Conservation (phyloP, 2,888 invertebrate species). For the Slavum lentiscoides region DNA sequence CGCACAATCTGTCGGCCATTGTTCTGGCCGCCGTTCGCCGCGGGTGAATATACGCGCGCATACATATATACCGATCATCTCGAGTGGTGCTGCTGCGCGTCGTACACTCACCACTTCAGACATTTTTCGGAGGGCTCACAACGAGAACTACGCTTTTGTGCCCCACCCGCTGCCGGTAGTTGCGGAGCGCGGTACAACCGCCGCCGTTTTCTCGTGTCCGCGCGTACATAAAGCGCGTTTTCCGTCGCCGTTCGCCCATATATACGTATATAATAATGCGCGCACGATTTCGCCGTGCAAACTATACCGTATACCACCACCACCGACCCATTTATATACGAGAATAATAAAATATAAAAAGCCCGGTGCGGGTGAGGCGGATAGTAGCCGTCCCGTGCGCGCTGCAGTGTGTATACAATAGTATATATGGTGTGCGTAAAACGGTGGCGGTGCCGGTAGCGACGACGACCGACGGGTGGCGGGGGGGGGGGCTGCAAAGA, state of each 20-base stretch:
- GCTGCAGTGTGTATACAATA: too few species aligned
- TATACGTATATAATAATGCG: not conserved
- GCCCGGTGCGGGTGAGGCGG: not conserved
- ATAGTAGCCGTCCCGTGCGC: too few species aligned
- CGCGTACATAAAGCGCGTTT: not conserved
- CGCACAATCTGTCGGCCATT: constrained; percentile 53
- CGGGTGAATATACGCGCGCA: not conserved
- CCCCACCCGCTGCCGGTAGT: not conserved
- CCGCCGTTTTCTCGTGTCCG: not conserved
- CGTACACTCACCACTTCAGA: constrained; percentile 46
- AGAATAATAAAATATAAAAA: constrained; percentile 1
- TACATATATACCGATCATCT: constrained; percentile 39
- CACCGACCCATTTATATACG: too few species aligned
- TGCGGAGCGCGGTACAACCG: not conserved
- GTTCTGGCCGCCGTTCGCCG: constrained; percentile 37
- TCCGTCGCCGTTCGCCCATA: not conserved
- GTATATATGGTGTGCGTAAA: not conserved
- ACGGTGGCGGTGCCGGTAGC: not conserved
- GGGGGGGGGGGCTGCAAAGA: not conserved
- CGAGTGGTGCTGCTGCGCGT: constrained; percentile 31
- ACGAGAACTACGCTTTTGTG: constrained; percentile 51
- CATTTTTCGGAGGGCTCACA: constrained; percentile 52
- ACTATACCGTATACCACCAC: not conserved
- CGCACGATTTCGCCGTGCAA: not conserved
- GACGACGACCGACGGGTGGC: constrained; percentile 6